Evolutionary conservation across 2,113 vertebrate genomes (phyloP), one percentile per base, ranked within the genome.

Genomic region (Bufo bufo): DNA sequence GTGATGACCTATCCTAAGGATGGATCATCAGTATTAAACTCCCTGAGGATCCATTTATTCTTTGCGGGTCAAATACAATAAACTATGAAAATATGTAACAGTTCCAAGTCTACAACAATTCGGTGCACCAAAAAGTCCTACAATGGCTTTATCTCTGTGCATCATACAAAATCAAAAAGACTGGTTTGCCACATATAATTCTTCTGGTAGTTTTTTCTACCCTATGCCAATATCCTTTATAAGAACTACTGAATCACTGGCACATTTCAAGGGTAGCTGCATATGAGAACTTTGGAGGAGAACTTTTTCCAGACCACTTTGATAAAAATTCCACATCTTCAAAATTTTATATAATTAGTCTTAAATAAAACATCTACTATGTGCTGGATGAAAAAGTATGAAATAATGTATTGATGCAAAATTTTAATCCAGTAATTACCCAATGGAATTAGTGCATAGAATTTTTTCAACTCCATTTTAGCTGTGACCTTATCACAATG

Each of bases 381-480:
- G 75, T 12, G 63, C 33, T 65, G 75, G 85, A 86, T 78, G 78
- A 66, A 78, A 78, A 75, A 56, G 77, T 9, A 65, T 86, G 58
- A 86, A 86, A 86, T 45, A 63, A 77, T 66, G 77, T 77, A 86
- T 63, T 59, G 77, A 52, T 77, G 13, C n/a, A 78, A 66, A 16
- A 43, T 56, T 50, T 13, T 52, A 79, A 86, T 86, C 85, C 63
- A 49, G 59, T 86, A 86, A 86, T 86, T 86, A 78, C 85, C 20
- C 75, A 45, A 54, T 86, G 85, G 85, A 86, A 86, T 86, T 86
- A 86, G 59, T 16, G 20, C 63, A 61, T 66, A 20, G 50, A 74
- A 17, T 71, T 85, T 77, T 65, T 66, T 61, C 61, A 0, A 0
- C 45, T 75, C 6, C 5, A 49, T 20, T 75, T 9, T 75, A 50